phyloP scores from a whole-genome alignment of 2,888 invertebrate species.

The Pogonocherus hispidulus region DNA sequence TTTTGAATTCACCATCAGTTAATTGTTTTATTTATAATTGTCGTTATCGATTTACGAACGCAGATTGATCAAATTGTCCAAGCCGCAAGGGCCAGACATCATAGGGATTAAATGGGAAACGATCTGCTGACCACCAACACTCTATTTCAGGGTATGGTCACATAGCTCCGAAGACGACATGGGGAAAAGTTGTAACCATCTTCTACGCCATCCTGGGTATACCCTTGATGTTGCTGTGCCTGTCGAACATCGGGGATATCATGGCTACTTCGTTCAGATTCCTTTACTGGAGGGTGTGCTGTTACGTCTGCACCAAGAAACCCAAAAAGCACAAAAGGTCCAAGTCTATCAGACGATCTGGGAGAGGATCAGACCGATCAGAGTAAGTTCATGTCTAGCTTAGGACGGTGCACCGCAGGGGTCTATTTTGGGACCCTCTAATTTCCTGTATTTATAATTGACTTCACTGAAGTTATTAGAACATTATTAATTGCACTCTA shows the following conservation, averaged over 20 bases:
- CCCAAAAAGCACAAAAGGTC: constrained; percentile 75
- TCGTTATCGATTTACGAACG: constrained; percentile 4
- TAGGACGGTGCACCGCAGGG: neutral
- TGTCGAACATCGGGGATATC: constrained; percentile 94
- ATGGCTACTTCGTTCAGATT: constrained; percentile 95
- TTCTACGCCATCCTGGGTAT: constrained; percentile 96
- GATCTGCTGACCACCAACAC: too few relatives aligned
- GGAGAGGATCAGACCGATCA: constrained; percentile 42
- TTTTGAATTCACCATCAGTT: neutral
- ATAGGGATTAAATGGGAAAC: too few relatives aligned
- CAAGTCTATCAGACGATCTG: constrained; percentile 52
- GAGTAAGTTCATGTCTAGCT: constrained; percentile 38
- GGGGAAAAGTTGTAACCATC: constrained; percentile 95
- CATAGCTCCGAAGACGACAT: constrained; percentile 93
- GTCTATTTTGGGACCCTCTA: neutral
- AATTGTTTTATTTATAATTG: constrained; percentile 2
- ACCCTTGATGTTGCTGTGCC: constrained; percentile 93
- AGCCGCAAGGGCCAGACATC: too few relatives aligned
- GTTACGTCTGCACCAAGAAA: constrained; percentile 88
- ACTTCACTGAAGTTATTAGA: too few relatives aligned
- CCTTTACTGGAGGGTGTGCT: constrained; percentile 93
- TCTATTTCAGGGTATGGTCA: constrained; percentile 88
- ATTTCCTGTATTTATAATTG: too few relatives aligned
- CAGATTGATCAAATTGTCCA: too few relatives aligned
- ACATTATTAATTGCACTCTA: too few relatives aligned